Evolutionary conservation across 2,113 vertebrate genomes (phyloP).

Genomic region (Diadophis punctatus): DNA sequence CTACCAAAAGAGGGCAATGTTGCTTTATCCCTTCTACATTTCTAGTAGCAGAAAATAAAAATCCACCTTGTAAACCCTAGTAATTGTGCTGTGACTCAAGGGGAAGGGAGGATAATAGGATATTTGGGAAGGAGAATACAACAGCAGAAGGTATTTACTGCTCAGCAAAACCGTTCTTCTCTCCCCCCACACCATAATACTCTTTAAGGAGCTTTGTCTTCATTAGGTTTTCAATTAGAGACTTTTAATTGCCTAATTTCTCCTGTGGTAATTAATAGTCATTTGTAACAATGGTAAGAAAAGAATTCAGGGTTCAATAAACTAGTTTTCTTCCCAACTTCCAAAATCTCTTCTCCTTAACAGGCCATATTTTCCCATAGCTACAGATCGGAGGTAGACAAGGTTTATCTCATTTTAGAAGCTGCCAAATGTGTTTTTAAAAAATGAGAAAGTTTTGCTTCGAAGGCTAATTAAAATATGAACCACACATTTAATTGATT

Average conservation of each 20-base stretch:
- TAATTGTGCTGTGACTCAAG: background rate
- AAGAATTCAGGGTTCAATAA: background rate
- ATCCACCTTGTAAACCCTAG: background rate
- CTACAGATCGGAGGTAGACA: background rate
- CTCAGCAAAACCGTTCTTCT: background rate
- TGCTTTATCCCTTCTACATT: background rate
- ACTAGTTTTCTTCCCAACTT: background rate
- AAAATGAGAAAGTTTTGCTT: background rate
- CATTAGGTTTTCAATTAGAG: slow-evolving; percentile 5
- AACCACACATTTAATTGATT: background rate
- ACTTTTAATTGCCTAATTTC: background rate
- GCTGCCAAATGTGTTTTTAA: no score
- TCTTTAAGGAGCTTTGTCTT: background rate
- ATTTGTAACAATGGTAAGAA: background rate
- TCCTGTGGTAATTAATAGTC: background rate
- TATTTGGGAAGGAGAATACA: background rate
- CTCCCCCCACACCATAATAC: no score
- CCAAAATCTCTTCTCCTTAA: background rate
- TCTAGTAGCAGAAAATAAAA: background rate
- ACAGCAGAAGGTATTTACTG: background rate
- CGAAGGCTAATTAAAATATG: background rate
- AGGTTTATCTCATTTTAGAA: background rate
- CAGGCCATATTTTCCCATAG: background rate
- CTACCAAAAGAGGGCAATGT: background rate
- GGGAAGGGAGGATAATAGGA: background rate